A percentile compares a stretch with the other conserved stretches of the same genome.
phyloP scores from a whole-genome alignment of 2,113 vertebrate genomes.

The Aphelocoma coerulescens region DNA sequence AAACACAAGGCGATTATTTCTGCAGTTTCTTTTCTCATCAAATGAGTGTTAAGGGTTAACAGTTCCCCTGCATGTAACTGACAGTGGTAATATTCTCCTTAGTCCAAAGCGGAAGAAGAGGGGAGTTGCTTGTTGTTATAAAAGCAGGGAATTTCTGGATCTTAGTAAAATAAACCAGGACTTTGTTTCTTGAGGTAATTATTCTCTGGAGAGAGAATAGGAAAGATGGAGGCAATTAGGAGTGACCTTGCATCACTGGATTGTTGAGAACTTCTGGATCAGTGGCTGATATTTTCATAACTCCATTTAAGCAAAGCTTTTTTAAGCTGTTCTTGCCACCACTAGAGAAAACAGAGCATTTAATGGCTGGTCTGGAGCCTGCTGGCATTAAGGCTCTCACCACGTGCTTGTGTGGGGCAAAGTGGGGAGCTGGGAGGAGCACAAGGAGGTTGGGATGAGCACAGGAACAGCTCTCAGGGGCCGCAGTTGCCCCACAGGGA shows the following conservation, averaged over 20 bases:
- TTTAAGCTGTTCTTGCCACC: slow-evolving; percentile 42
- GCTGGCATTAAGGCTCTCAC: not conserved
- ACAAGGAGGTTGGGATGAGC: not conserved
- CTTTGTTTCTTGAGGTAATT: slow-evolving; percentile 80
- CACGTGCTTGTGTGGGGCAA: not conserved
- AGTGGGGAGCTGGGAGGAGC: not conserved
- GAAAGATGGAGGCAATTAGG: slow-evolving; percentile 79
- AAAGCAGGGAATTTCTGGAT: slow-evolving; percentile 73
- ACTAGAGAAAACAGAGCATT: slow-evolving; percentile 9
- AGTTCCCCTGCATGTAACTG: slow-evolving; percentile 11
- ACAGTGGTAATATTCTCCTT: slow-evolving; percentile 54
- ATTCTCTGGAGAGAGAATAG: slow-evolving; percentile 74
- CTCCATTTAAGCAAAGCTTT: slow-evolving; percentile 60
- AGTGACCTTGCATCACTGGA: slow-evolving; percentile 68
- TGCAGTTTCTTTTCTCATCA: slow-evolving; percentile 24
- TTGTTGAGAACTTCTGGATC: slow-evolving; percentile 75
- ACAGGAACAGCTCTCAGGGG: not conserved
- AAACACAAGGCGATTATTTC: not conserved
- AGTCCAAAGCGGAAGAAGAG: slow-evolving; percentile 67
- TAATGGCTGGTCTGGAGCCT: not conserved
- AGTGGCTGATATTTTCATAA: slow-evolving; percentile 74
- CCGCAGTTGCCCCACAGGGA: accelerated
- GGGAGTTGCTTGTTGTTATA: slow-evolving; percentile 67
- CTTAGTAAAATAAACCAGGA: slow-evolving; percentile 79
- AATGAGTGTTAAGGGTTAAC: slow-evolving; percentile 6